Evolutionary conservation across 2,113 vertebrate genomes (phyloP).

Genomic region (Rhabdornis inornatus): DNA sequence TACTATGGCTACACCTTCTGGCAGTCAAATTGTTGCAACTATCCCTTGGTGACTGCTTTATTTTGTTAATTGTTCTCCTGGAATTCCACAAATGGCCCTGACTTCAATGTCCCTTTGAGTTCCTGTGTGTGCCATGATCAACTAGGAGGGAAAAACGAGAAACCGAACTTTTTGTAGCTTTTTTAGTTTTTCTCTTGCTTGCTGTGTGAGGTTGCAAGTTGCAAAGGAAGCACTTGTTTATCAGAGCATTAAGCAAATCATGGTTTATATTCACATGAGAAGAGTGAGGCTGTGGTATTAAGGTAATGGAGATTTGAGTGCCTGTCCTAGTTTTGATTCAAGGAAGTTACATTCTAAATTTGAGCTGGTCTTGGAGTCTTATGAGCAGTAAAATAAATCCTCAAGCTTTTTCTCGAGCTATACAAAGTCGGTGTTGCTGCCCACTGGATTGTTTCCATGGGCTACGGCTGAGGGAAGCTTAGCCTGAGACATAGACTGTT

Average conservation of each 20-base stretch:
- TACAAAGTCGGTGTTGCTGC: neutral
- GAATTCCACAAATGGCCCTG: fast-evolving
- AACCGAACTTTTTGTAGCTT: neutral
- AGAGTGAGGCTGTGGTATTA: neutral
- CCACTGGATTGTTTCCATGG: neutral
- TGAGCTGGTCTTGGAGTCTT: neutral
- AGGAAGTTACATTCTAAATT: neutral
- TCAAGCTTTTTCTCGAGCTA: neutral
- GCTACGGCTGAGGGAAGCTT: neutral
- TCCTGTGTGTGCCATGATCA: neutral
- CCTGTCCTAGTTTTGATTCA: neutral
- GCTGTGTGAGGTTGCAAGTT: neutral
- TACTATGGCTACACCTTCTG: slow-evolving; percentile 27
- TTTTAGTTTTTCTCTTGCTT: neutral
- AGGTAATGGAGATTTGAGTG: neutral
- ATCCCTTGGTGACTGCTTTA: neutral
- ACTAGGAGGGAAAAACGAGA: neutral
- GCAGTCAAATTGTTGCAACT: neutral
- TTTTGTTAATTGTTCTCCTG: neutral
- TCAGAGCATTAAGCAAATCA: neutral
- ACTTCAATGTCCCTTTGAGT: neutral
- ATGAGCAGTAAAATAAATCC: neutral
- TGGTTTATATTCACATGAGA: neutral
- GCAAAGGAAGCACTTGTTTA: neutral
- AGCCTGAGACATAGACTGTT: neutral